Evolutionary conservation across 2,797 vertebrate genomes (phyloP).

Genomic region (Rhyacichthys aspro): DNA sequence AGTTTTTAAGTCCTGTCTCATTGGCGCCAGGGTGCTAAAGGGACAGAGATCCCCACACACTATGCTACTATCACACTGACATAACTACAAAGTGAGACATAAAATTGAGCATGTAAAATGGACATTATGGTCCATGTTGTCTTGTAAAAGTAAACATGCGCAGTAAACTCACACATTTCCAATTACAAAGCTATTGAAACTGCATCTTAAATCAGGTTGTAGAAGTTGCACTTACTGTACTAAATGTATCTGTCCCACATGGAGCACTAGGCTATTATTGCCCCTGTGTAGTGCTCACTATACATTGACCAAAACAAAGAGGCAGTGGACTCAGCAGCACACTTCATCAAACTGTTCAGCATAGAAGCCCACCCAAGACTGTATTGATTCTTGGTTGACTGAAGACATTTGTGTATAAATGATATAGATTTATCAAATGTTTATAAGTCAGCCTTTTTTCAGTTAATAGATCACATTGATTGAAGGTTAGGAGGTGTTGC

Average conservation of each 20-base stretch:
- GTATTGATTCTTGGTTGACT: constrained; percentile 43
- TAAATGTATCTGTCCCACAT: constrained; percentile 14
- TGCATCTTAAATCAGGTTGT: neutral
- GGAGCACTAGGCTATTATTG: constrained; percentile 18
- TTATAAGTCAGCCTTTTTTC: constrained; percentile 18
- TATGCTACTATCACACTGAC: neutral
- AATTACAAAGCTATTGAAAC: constrained; percentile 17
- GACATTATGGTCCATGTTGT: constrained; percentile 8
- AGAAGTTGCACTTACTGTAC: constrained; percentile 14
- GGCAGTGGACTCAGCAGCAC: constrained; percentile 48
- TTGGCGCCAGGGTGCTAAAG: constrained; percentile 37
- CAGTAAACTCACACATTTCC: constrained; percentile 24
- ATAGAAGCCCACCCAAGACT: constrained; percentile 19
- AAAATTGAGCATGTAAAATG: neutral
- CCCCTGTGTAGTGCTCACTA: constrained; percentile 12
- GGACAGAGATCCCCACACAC: constrained; percentile 12
- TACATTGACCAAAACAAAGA: constrained; percentile 22
- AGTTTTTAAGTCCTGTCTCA: constrained; percentile 37
- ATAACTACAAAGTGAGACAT: neutral
- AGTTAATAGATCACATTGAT: constrained; percentile 35
- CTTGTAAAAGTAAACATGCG: neutral
- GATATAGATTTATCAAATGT: constrained; percentile 32
- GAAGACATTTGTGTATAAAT: constrained; percentile 20
- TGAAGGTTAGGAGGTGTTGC: constrained; percentile 17
- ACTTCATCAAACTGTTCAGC: constrained; percentile 37